These are phyloP conservation scores for Toxonevra muliebris DNA, from an alignment of 2,888 invertebrate species.

Conservation along the genomic window DNA sequence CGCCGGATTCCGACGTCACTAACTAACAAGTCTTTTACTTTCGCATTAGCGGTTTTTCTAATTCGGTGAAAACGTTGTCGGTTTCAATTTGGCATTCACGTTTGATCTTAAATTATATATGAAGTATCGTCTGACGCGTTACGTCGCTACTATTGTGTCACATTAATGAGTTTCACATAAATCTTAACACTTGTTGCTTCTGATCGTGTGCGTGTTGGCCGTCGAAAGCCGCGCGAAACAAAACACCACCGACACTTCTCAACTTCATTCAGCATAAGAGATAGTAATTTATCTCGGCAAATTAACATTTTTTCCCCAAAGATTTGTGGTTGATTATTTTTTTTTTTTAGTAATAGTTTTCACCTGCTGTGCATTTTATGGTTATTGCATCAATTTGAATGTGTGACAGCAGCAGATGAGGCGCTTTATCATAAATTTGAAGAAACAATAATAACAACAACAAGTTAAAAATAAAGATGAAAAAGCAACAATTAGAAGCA, in stretches of 20 bases:
- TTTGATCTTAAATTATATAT: too few relatives aligned
- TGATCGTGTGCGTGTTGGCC: conserved; percentile 23
- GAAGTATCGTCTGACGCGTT: not conserved
- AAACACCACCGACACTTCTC: conserved; percentile 27
- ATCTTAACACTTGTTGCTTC: conserved; percentile 29
- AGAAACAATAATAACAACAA: not conserved
- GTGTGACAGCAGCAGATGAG: conserved; percentile 14
- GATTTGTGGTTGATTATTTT: not conserved
- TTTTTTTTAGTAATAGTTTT: conserved; percentile 32
- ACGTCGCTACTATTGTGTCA: conserved; percentile 45
- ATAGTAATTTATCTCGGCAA: conserved; percentile 28
- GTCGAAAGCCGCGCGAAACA: not conserved
- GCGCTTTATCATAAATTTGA: conserved; percentile 23
- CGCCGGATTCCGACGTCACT: not conserved
- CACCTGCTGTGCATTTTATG: conserved; percentile 40
- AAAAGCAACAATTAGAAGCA: not conserved
- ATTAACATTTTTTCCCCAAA: conserved; percentile 32
- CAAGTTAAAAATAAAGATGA: conserved; percentile 1
- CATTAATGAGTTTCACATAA: conserved; percentile 51
- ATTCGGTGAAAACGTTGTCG: not conserved
- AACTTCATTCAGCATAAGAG: conserved; percentile 9
- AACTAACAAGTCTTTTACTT: not conserved
- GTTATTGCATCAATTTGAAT: conserved; percentile 21
- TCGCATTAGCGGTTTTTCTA: not conserved
- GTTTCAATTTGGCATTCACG: too few relatives aligned